Base-by-base conservation (phyloP, 2,113 vertebrate genomes). In the Etheostoma cragini region DNA sequence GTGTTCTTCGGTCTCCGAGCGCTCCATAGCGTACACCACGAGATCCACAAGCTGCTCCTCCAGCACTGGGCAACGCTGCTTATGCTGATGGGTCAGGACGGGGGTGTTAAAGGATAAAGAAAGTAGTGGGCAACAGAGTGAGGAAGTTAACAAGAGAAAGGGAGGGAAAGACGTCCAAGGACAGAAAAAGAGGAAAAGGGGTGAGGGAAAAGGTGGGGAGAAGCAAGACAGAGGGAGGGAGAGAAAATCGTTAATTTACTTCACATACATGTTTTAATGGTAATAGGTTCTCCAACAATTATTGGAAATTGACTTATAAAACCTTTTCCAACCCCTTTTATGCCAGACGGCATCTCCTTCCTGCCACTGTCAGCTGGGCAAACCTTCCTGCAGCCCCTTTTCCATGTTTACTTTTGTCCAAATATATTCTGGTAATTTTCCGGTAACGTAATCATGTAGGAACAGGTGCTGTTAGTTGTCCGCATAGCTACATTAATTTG, bases 21-120 rank as follows among this genome's bases (percentile, higher is more conserved):
- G 97, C 94, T 99, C 98, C 98, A 99, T 99, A 91, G 98, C 98
- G 83, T 99, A 99, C 61, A 99, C 97, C 92, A 99, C 98, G 88
- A 99, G 96, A 92, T 99, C 98, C 94, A 98, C 98, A 94, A 99
- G 92, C 95, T 99, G 98, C 95, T 99, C 98, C 93, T 99, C 98
- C 83, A 99, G 95, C 90, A 99, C 98, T 50, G 97, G 97, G 88
- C 98, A 99, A 17, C 98, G 97, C 71, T 99, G 98, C 94, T 99
- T 99, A 89, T 99, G 97, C 98, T 99, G 96, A 88, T 91, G 94
- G 93, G 91, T 81, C 95, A 56, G 76, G 72, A 84, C 80, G 93
- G 95, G 93, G 94, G 92, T 69, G 94, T 89, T 84, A 92, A 92
- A 91, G 95, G 93, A 93, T 91, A 93, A 80, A 87, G 96, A 93